Evolutionary conservation across 2,113 vertebrate genomes (phyloP).

Genomic region (Daubentonia madagascariensis): DNA sequence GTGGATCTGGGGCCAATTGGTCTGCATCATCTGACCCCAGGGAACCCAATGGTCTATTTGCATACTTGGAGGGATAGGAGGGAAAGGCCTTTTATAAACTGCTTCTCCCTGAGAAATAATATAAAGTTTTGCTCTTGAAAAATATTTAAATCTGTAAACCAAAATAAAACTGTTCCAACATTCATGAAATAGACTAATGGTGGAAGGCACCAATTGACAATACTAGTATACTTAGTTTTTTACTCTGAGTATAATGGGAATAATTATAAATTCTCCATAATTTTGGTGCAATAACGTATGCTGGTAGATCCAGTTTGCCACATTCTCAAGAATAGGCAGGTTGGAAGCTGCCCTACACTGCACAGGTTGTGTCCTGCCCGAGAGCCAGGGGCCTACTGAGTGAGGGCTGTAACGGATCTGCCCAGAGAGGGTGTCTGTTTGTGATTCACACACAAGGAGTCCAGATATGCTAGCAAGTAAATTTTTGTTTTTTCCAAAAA

Average conservation of each 20-base stretch:
- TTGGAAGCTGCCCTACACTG: background rate
- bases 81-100: background rate
- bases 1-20: fast-evolving
- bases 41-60: background rate
- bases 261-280: background rate
- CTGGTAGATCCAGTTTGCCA: background rate
- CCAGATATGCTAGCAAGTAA: background rate
- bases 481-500: background rate
- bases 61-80: background rate
- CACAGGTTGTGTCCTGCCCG: background rate
- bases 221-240: background rate
- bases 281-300: too few species aligned
- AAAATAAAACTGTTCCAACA: background rate
- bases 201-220: background rate
- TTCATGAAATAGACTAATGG: background rate
- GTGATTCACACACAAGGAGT: background rate
- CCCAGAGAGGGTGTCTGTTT: background rate
- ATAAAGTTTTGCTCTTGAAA: background rate
- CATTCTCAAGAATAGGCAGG: background rate
- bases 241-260: background rate
- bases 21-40: background rate
- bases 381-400: background rate
- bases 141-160: background rate
- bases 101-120: background rate
- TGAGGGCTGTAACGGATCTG: background rate